Base-by-base conservation (phyloP, 1,140 invertebrate genomes). In the Megalopta genalis region DNA sequence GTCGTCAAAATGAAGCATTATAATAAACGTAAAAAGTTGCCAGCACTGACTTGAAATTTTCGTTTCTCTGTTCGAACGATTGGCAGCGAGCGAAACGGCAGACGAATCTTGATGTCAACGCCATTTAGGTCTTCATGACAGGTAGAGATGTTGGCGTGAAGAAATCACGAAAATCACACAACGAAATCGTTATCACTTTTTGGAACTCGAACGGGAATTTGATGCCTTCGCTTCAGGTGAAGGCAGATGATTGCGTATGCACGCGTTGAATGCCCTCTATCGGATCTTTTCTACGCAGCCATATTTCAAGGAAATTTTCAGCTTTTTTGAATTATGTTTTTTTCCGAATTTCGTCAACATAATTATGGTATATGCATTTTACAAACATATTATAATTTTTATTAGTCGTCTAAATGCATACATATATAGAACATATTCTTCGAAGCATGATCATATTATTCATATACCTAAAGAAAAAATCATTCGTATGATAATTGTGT, bases 11-110 rank as follows among this genome's bases (percentile, higher is more conserved):
- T 78, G 69, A 78, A 52, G 64, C 78, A 37, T 77, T 77, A 81
- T 68, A 73, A 84, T 77, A 81, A 86, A 81, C 27, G 77, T 80
- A 92, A 92, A 89, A 92, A 90, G 91, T 92, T 92, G 91, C 85
- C 91, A 92, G 90, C 91, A 91, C 91, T 92, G 91, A 91, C 91
- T 91, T 90, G 84, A 88, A 87, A 88, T 90, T 91, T 92, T 90
- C 84, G 88, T 87, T 89, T 88, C 82, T 90, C 82, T 83, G 79
- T 88, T 82, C 70, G 80, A 72, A 87, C 88, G 85, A 92, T 92
- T 92, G 91, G 91, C 75, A 92, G 85, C 86, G 85, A 83, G 73
- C 66, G 54, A 78, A 83, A 77, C 73, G 74, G 64, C 60, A 60
- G 49, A 77, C 54, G 57, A 10, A 32, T 79, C 42, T 64, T 76